Conservation (phyloP, 2,797 vertebrate species). For the Acanthiza pusilla region DNA sequence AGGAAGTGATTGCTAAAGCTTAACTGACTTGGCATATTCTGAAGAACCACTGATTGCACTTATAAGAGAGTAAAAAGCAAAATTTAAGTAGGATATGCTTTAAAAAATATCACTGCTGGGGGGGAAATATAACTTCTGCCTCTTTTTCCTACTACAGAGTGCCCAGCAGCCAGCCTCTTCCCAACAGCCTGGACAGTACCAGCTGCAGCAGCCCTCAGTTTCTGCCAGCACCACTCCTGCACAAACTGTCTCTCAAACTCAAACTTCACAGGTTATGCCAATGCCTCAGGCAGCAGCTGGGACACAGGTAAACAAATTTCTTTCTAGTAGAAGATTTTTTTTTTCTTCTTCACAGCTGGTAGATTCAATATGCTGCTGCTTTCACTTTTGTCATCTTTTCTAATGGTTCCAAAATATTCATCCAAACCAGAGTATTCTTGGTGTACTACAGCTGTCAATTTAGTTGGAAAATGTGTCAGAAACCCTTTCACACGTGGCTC, state of each 20-base stretch:
- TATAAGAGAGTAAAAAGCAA: background rate
- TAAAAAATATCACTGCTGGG: background rate
- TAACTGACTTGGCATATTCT: background rate
- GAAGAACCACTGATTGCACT: background rate
- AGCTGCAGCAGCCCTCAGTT: conserved; percentile 67
- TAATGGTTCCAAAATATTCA: conserved; percentile 10
- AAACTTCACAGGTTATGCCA: conserved; percentile 61
- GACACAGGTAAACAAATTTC: conserved; percentile 81
- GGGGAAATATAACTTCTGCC: background rate
- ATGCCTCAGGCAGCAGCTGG: conserved; percentile 77
- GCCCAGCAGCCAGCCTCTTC: conserved; percentile 66
- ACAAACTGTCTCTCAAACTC: conserved; percentile 70
- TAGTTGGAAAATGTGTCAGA: background rate
- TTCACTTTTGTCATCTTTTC: conserved; percentile 32
- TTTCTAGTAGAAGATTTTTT: background rate
- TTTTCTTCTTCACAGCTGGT: background rate
- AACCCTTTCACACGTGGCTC: background rate
- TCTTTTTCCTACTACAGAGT: conserved; percentile 56
- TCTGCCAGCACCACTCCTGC: conserved; percentile 60
- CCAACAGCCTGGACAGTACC: conserved; percentile 75
- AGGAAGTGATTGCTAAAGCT: background rate
- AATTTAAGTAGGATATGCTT: background rate
- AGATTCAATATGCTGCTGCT: background rate
- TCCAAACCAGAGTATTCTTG: background rate
- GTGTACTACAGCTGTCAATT: background rate